Conservation (phyloP, 2,888 invertebrate genomes). For the Punctoribates punctum region DNA sequence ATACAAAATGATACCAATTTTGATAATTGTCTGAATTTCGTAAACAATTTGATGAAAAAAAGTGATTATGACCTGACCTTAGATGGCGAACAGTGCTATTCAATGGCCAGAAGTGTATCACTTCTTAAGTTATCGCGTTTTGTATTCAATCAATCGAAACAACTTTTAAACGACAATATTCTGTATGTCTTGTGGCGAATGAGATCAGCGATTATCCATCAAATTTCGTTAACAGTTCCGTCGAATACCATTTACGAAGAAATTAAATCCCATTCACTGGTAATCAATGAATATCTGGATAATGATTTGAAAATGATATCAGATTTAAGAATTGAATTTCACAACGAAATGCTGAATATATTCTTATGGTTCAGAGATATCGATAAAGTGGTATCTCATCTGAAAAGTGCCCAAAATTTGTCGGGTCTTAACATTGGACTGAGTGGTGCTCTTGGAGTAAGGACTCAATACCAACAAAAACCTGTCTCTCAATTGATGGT, state of each 20-base stretch:
- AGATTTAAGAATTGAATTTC: slow-evolving; percentile 34
- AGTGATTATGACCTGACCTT: slow-evolving; percentile 14
- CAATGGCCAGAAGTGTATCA: slow-evolving; percentile 30
- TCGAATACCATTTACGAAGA: slow-evolving; percentile 29
- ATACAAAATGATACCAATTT: slow-evolving; percentile 6
- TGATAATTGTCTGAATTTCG: slow-evolving; percentile 37
- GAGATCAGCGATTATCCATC: slow-evolving; percentile 35
- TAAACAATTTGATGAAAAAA: slow-evolving; percentile 14
- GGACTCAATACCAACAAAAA: slow-evolving; percentile 82
- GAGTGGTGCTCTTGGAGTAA: slow-evolving; percentile 76
- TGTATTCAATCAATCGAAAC: neutral
- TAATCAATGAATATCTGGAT: neutral
- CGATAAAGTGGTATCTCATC: slow-evolving; percentile 65
- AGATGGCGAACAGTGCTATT: slow-evolving; percentile 22
- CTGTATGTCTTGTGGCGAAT: slow-evolving; percentile 30
- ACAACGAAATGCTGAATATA: slow-evolving; percentile 18
- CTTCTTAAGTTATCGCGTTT: slow-evolving; percentile 22
- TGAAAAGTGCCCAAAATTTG: slow-evolving; percentile 63
- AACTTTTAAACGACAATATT: neutral
- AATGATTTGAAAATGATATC: neutral
- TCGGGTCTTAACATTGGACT: slow-evolving; percentile 67
- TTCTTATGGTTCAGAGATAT: slow-evolving; percentile 67
- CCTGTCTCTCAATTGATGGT: slow-evolving; percentile 77
- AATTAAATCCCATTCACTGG: neutral
- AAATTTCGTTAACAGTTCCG: slow-evolving; percentile 10